These are phyloP conservation scores for Calycopis cecrops DNA, from an alignment of 1,140 invertebrate genomes.

Conservation along the genomic window DNA sequence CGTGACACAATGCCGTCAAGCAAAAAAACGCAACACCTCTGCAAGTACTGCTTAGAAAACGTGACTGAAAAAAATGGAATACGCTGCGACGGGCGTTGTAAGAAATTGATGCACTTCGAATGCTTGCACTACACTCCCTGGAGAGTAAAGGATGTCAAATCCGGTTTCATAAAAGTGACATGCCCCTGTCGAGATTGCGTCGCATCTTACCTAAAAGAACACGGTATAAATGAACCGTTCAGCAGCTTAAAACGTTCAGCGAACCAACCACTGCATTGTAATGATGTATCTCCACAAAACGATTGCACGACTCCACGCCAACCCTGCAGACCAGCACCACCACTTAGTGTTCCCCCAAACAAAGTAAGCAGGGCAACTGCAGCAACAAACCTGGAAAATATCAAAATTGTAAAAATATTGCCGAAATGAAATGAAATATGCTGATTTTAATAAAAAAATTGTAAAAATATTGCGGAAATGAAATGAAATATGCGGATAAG, in stretches of 20 bases:
- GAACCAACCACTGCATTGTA: constrained; percentile 2
- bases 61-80: constrained; percentile 47
- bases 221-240: constrained; percentile 1
- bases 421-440: no score
- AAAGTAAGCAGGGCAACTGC: no score
- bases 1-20: constrained; percentile 20
- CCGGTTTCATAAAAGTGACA: constrained; percentile 39
- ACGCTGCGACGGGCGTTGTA: constrained; percentile 55
- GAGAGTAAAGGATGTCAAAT: constrained; percentile 49
- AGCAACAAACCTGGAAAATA: no score
- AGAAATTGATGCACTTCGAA: constrained; percentile 54
- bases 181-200: constrained; percentile 57
- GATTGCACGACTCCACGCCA: no score
- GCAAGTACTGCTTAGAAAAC: constrained; percentile 44
- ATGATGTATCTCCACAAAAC: no score
- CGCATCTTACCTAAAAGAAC: constrained; percentile 1
- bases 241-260: constrained; percentile 3
- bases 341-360: no score
- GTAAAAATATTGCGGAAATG: no score
- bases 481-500: no score
- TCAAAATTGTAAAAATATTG: no score
- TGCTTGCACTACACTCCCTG: constrained; percentile 53
- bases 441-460: no score
- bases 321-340: no score
- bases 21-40: constrained; percentile 49